A percentile compares a stretch with the other conserved stretches of the same genome.
These are phyloP conservation scores for Danio tinwini DNA, from an alignment of 2,797 vertebrate genomes.

Conservation along the genomic window DNA sequence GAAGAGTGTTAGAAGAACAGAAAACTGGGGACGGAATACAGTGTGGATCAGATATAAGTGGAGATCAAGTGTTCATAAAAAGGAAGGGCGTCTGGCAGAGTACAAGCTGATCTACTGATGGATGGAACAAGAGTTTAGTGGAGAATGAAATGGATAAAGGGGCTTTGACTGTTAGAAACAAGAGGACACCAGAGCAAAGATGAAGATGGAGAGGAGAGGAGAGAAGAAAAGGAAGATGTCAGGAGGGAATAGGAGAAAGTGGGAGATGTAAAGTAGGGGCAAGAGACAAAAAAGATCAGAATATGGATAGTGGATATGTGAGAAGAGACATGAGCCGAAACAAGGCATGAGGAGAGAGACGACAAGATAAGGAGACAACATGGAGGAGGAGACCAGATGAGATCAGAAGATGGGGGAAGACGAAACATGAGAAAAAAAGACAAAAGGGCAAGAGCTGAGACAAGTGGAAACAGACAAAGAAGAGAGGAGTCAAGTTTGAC, in stretches of 20 bases:
- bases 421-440: conserved; percentile 54
- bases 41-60: conserved; percentile 36
- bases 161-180: conserved; percentile 2
- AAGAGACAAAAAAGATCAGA: background rate
- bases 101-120: conserved; percentile 15
- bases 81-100: conserved; percentile 2
- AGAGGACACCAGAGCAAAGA: conserved; percentile 5
- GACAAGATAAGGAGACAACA: background rate
- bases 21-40: conserved; percentile 15
- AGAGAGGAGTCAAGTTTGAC: background rate
- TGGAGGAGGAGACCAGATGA: conserved; percentile 64
- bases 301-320: conserved; percentile 1
- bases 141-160: conserved; percentile 21
- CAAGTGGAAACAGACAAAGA: background rate
- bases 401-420: conserved; percentile 64
- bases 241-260: background rate
- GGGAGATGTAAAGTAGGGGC: too few species aligned
- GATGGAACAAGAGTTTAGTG: conserved; percentile 13
- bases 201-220: background rate
- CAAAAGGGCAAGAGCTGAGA: conserved; percentile 24
- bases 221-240: background rate
- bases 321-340: conserved; percentile 39
- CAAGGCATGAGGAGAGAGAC: conserved; percentile 57
- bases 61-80: conserved; percentile 27
- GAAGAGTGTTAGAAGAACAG: conserved; percentile 16